These are phyloP conservation scores for Dipodomys spectabilis DNA, from an alignment of 2,113 vertebrate genomes.

Conservation along the genomic window DNA sequence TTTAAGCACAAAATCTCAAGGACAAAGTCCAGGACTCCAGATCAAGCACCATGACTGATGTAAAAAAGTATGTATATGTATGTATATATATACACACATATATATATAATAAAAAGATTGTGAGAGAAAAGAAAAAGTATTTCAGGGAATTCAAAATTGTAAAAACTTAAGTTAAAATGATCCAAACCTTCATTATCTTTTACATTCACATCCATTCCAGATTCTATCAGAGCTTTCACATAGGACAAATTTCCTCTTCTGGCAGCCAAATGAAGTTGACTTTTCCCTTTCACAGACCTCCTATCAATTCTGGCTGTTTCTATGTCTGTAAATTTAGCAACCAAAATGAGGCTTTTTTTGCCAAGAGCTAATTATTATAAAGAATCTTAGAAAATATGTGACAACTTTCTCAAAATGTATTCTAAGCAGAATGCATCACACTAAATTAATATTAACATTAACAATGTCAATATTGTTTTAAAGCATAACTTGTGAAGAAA, in stretches of 20 bases:
- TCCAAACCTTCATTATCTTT: constrained; percentile 91
- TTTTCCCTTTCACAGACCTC: constrained; percentile 87
- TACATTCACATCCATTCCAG: constrained; percentile 88
- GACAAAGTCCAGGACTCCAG: no score
- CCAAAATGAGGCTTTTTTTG: constrained; percentile 51
- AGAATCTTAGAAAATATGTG: constrained; percentile 61
- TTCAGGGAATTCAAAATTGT: constrained; percentile 34
- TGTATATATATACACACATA: no score
- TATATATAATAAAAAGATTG: neutral
- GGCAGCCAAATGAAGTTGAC: constrained; percentile 87
- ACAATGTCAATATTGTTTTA: neutral
- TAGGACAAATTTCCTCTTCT: constrained; percentile 85
- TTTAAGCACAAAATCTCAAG: no score
- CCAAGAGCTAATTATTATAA: constrained; percentile 53
- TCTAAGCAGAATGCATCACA: neutral
- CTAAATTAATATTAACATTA: constrained; percentile 22
- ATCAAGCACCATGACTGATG: no score
- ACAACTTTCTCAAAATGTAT: constrained; percentile 31
- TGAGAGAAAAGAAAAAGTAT: constrained; percentile 10
- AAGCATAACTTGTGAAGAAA: neutral
- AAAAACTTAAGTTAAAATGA: constrained; percentile 56
- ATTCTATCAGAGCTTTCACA: constrained; percentile 87
- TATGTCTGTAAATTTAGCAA: constrained; percentile 37
- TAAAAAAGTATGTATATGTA: no score
- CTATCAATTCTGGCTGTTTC: constrained; percentile 69